Conservation (phyloP, 1,140 invertebrate genomes). For the Brachionus sp. region DNA sequence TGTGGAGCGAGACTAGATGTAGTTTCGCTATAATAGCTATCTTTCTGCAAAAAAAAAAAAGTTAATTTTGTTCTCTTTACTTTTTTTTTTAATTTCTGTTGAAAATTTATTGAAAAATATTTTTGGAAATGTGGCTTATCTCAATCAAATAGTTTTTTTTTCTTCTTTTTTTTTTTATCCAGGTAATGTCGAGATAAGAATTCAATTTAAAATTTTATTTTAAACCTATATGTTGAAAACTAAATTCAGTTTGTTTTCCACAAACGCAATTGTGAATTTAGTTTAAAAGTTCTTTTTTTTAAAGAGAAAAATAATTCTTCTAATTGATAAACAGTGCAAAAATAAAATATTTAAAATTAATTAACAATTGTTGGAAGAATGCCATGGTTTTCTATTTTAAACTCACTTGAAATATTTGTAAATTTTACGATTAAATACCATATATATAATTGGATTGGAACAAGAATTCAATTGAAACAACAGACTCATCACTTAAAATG, state of each 20-base stretch:
- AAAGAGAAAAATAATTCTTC: neutral
- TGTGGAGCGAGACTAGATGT: too few relatives aligned
- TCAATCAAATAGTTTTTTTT: neutral
- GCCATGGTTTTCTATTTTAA: neutral
- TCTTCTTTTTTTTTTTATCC: neutral
- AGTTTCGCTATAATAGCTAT: too few relatives aligned
- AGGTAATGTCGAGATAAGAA: neutral
- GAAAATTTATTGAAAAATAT: neutral
- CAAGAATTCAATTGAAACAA: constrained; percentile 41
- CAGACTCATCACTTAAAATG: constrained; percentile 14
- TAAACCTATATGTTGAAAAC: neutral
- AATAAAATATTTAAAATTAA: neutral
- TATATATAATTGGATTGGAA: constrained; percentile 41
- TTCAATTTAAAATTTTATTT: neutral
- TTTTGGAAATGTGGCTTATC: neutral
- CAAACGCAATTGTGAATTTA: too few relatives aligned
- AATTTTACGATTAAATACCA: constrained; percentile 14
- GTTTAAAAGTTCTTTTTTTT: neutral
- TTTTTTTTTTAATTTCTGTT: too few relatives aligned
- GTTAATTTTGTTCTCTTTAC: too few relatives aligned
- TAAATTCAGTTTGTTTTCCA: neutral
- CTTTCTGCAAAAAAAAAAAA: too few relatives aligned
- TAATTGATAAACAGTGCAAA: too few relatives aligned
- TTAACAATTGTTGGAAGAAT: too few relatives aligned
- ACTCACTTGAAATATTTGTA: constrained; percentile 32